phyloP scores from a whole-genome alignment of 2,888 invertebrate genomes.

The Tipula unca region DNA sequence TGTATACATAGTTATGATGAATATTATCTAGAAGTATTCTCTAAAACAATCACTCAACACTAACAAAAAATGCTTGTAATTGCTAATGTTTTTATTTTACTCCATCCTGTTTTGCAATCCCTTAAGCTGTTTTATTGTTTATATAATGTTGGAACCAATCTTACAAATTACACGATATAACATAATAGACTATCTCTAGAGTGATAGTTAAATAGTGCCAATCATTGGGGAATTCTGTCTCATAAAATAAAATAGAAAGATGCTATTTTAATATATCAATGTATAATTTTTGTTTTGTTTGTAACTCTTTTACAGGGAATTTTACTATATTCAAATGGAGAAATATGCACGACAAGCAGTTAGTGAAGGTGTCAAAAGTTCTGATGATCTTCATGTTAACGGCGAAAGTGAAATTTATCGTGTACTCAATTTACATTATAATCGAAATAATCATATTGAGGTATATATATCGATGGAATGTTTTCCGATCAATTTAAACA shows the following conservation, averaged over 20 bases:
- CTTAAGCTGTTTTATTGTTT: conserved; percentile 4
- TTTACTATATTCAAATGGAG: conserved; percentile 99
- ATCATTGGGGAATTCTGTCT: not conserved
- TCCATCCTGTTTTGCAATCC: not conserved
- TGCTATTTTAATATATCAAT: not conserved
- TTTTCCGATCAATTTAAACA: not conserved
- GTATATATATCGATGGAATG: conserved; percentile 30
- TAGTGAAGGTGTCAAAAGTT: conserved; percentile 88
- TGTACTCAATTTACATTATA: conserved; percentile 97
- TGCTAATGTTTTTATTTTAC: not conserved
- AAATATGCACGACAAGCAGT: conserved; percentile 98
- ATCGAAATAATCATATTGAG: conserved; percentile 67
- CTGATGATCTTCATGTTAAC: conserved; percentile 88
- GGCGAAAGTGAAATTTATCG: conserved; percentile 96
- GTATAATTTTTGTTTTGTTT: not conserved
- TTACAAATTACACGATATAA: not conserved
- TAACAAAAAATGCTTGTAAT: not conserved
- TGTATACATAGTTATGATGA: not conserved
- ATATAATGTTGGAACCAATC: not conserved
- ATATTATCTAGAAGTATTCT: conserved; percentile 18
- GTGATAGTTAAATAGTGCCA: not conserved
- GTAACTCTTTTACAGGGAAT: conserved; percentile 67
- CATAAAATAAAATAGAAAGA: not conserved
- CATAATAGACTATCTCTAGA: not conserved
- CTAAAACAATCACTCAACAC: not conserved